These are phyloP conservation scores for Anastrepha ludens DNA, from an alignment of 1,140 invertebrate species.

Conservation along the genomic window DNA sequence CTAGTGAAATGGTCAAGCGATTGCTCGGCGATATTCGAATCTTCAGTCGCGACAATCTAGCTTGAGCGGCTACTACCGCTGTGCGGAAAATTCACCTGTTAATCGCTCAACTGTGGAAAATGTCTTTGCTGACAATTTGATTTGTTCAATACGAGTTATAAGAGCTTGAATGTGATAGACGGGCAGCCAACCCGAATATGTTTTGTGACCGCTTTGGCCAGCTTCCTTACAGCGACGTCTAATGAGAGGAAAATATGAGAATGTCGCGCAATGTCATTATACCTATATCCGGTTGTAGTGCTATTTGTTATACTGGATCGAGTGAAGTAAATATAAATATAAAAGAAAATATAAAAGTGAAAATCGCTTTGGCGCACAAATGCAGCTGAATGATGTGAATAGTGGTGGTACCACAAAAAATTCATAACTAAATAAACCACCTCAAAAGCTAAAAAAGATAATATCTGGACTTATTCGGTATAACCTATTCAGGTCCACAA, in stretches of 20 bases:
- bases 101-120: background rate
- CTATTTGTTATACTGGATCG: background rate
- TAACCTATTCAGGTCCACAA: background rate
- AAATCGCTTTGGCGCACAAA: background rate
- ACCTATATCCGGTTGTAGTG: constrained; percentile 18
- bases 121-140: background rate
- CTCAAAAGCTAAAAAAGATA: too few species aligned
- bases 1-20: constrained; percentile 43
- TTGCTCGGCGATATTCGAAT: constrained; percentile 15
- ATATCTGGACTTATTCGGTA: background rate
- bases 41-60: background rate
- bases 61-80: constrained; percentile 6
- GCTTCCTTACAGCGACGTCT: background rate
- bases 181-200: background rate
- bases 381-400: background rate
- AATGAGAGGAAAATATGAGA: background rate
- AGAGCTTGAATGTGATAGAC: background rate
- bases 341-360: constrained; percentile 36
- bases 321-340: background rate
- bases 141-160: background rate
- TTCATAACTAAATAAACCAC: background rate
- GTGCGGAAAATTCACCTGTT: constrained; percentile 3
- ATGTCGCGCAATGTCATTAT: background rate
- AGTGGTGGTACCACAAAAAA: background rate
- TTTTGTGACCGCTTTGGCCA: background rate